Percentiles rank a stretch among this genome's conserved stretches.
Conservation (phyloP, 2,113 vertebrate species). For the Onychostruthus taczanowskii region DNA sequence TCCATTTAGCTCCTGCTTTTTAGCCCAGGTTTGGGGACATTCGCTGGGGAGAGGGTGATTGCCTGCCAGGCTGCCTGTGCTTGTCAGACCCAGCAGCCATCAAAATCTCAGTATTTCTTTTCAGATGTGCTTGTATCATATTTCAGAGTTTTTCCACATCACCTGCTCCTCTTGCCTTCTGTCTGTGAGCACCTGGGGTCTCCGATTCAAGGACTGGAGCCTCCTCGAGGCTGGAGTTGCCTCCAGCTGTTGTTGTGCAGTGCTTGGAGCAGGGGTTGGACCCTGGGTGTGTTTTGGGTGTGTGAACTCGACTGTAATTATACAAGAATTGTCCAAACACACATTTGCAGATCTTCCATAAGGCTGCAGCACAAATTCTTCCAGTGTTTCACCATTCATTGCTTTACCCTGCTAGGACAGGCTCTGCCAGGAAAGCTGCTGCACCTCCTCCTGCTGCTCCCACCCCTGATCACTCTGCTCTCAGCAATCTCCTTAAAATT, state of each 20-base stretch:
- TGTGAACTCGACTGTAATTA: too few relatives aligned
- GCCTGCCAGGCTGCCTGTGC: neutral
- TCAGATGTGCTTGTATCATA: accelerated
- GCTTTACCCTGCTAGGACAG: neutral
- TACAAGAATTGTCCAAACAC: neutral
- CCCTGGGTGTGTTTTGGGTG: accelerated
- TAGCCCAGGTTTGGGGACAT: neutral
- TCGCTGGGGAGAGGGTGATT: accelerated
- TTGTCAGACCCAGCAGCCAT: neutral
- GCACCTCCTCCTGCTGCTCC: neutral
- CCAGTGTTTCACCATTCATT: accelerated
- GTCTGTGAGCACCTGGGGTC: neutral
- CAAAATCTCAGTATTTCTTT: accelerated
- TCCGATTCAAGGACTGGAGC: neutral
- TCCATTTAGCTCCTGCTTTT: neutral
- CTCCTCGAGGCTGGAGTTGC: neutral
- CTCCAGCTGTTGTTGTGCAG: accelerated
- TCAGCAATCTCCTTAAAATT: neutral
- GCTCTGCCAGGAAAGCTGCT: neutral
- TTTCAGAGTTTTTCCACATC: neutral
- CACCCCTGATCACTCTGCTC: neutral
- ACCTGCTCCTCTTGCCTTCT: neutral
- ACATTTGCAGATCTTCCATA: accelerated
- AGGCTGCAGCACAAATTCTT: neutral
- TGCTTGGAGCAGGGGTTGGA: neutral